phyloP scores from a whole-genome alignment of 2,113 vertebrate genomes.

The Ranitomeya imitator region DNA sequence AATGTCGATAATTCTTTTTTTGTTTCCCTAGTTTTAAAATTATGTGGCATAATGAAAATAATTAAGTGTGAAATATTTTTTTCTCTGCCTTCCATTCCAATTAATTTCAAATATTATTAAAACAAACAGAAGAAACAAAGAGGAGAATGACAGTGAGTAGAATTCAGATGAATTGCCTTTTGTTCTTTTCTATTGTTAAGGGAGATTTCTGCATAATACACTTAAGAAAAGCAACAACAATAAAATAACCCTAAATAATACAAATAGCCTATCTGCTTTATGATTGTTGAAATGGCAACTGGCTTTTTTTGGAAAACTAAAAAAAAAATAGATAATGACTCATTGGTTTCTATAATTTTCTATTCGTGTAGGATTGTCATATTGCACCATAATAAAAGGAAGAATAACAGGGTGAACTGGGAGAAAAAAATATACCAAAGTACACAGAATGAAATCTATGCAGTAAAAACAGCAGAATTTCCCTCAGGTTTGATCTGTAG shows the following conservation, averaged over 20 bases:
- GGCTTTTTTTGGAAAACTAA: not conserved
- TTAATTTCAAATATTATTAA: slow-evolving; percentile 30
- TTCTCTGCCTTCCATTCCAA: not conserved
- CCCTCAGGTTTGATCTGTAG: no score
- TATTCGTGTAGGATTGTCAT: not conserved
- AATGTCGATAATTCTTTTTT: slow-evolving; percentile 7
- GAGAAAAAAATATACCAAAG: not conserved
- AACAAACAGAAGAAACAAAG: not conserved
- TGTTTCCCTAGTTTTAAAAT: slow-evolving; percentile 4
- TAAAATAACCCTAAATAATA: slow-evolving; percentile 8
- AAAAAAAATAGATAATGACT: not conserved
- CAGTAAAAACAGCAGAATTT: no score
- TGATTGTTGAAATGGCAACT: not conserved
- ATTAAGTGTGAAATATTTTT: slow-evolving; percentile 28
- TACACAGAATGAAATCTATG: no score
- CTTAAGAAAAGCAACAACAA: slow-evolving; percentile 3
- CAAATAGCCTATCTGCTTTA: not conserved
- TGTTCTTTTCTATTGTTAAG: not conserved
- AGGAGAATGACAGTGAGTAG: slow-evolving; percentile 9
- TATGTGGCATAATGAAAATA: not conserved
- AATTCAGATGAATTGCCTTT: slow-evolving; percentile 26
- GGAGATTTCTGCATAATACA: slow-evolving; percentile 28
- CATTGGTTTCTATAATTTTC: not conserved
- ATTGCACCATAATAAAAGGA: not conserved
- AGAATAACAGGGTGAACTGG: not conserved